Conservation (phyloP, 2,888 invertebrate species). For the Cyclophora albipunctata region DNA sequence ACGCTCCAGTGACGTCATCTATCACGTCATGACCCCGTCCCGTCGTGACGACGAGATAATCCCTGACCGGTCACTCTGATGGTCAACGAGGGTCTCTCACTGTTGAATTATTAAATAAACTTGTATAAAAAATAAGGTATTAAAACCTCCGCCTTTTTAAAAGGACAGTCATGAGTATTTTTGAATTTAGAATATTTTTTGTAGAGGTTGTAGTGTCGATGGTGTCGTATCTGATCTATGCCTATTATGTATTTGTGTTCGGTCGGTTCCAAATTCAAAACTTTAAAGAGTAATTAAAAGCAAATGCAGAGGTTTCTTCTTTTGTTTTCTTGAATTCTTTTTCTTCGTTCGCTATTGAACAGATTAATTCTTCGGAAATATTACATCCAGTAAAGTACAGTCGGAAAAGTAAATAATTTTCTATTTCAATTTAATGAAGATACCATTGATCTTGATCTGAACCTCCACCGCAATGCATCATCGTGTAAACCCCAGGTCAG, state of each 20-base stretch:
- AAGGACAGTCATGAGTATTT: not conserved
- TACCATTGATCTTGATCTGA: not conserved
- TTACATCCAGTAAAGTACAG: no score
- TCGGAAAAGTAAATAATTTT: no score
- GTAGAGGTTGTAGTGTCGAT: not conserved
- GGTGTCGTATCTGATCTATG: no score
- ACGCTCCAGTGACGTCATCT: conserved; percentile 26
- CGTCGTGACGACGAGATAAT: conserved; percentile 21
- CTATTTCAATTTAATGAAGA: no score
- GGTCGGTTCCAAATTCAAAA: no score
- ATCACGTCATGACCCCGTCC: conserved; percentile 18
- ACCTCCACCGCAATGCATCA: conserved; percentile 50
- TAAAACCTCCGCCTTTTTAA: not conserved
- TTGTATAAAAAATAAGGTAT: not conserved
- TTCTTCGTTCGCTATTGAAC: no score
- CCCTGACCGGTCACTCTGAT: conserved; percentile 21
- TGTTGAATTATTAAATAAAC: conserved; percentile 4
- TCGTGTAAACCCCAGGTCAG: conserved; percentile 40
- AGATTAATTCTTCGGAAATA: no score
- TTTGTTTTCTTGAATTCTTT: no score
- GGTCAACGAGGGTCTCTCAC: conserved; percentile 11
- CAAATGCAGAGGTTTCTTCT: no score
- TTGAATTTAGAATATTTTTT: not conserved
- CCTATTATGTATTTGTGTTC: no score
- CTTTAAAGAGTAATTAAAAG: no score